phyloP scores from a whole-genome alignment of 2,888 invertebrate species.

The Tiphia femorata region DNA sequence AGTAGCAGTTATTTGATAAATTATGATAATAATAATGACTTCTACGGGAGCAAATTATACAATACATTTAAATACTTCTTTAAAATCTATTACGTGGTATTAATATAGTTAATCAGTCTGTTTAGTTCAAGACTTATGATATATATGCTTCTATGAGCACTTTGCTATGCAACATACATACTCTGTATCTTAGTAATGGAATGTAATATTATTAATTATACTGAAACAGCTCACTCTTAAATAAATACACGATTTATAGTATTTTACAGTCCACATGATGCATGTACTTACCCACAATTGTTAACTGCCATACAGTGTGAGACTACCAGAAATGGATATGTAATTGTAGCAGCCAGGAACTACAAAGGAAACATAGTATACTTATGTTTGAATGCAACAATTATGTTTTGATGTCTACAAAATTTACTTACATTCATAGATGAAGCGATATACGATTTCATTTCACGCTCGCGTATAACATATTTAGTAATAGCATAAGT shows the following conservation, averaged over 20 bases:
- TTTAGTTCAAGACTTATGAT: no score
- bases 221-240: not conserved
- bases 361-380: conserved; percentile 53
- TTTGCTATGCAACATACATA: not conserved
- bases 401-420: not conserved
- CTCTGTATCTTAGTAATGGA: not conserved
- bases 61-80: no score
- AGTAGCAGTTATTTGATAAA: no score
- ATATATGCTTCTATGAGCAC: no score
- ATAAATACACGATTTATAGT: no score
- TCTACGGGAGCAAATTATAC: no score
- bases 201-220: not conserved
- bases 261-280: no score
- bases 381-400: not conserved
- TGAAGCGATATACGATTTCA: conserved; percentile 72
- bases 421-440: conserved; percentile 72
- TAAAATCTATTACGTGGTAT: no score
- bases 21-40: no score
- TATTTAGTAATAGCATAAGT: conserved; percentile 86
- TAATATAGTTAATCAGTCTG: no score
- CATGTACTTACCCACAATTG: conserved; percentile 75
- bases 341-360: conserved; percentile 85
- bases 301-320: conserved; percentile 92
- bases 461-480: conserved; percentile 80
- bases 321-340: conserved; percentile 94